These are phyloP conservation scores for Aurelia sp. DNA, from an alignment of 30 jellyfish, hydroid and myxozoan genomes.

Conservation along the genomic window DNA sequence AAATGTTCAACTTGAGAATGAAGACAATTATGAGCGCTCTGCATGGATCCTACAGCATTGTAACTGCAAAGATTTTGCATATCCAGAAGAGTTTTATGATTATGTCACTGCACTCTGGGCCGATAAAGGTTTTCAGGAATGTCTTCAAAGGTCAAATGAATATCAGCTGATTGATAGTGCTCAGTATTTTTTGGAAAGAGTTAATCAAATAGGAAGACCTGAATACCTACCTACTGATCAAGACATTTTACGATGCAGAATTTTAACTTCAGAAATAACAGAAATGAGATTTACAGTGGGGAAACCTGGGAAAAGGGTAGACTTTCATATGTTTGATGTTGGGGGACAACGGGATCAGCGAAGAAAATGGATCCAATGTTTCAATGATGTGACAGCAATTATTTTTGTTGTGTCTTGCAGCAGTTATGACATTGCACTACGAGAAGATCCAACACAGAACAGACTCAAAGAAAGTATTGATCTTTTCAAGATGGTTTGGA, in stretches of 20 bases:
- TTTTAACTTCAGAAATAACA: slow-evolving; percentile 83
- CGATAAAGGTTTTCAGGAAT: slow-evolving; percentile 69
- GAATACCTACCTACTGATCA: slow-evolving; percentile 86
- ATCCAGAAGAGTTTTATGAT: slow-evolving; percentile 70
- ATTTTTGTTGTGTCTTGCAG: slow-evolving; percentile 91
- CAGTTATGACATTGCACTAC: slow-evolving; percentile 78
- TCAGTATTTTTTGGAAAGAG: slow-evolving; percentile 79
- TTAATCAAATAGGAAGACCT: slow-evolving; percentile 46
- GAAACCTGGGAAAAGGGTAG: slow-evolving; percentile 74
- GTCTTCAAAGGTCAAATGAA: slow-evolving; percentile 84
- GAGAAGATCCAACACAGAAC: slow-evolving; percentile 84
- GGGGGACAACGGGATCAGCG: slow-evolving; percentile 99
- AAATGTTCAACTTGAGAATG: slow-evolving; percentile 31
- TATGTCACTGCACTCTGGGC: slow-evolving; percentile 74
- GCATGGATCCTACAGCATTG: slow-evolving; percentile 62
- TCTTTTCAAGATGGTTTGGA: slow-evolving; percentile 81
- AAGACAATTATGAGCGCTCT: slow-evolving; percentile 46
- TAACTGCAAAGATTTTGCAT: slow-evolving; percentile 32
- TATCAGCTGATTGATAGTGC: slow-evolving; percentile 94
- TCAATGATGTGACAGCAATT: slow-evolving; percentile 94
- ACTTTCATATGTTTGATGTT: slow-evolving; percentile 94
- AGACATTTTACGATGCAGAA: slow-evolving; percentile 92
- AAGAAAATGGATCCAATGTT: slow-evolving; percentile 97
- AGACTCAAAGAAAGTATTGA: slow-evolving; percentile 90
- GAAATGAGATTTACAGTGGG: slow-evolving; percentile 80